Evolutionary conservation across 2,113 vertebrate species (phyloP), one percentile per base, ranked within the genome.

Genomic region (Alces alces): DNA sequence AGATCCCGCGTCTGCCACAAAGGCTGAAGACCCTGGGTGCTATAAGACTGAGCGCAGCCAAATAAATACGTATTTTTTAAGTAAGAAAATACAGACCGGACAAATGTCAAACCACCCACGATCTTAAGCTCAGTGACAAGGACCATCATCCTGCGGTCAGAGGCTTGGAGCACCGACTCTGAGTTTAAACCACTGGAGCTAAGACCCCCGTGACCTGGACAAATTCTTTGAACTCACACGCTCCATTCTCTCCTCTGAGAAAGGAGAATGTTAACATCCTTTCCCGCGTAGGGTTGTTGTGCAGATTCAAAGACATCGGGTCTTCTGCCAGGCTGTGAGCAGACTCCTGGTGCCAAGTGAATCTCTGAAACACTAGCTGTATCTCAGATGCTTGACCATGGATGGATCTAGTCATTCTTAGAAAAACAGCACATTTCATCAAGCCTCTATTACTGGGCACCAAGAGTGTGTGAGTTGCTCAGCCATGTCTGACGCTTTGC

Each of bases 1-100:
- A 76, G 36, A 43, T 76, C 27, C 43, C 7, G 0, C 27, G 0
- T 0, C 25, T 7, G 14, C 43, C 28, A 47, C 15, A 14, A 28
- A 30, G 14, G 30, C 36, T 39, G 43, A 9, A 47, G 73, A 45
- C 6, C 39, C 6, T 25, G 23, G 23, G 23, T 14, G 13, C 76
- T 0, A 0, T 1, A 60, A 61, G 12, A 15, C 70, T 39, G 73
- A 9, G 1, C 21, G 19, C 1, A 0, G 64, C n/a, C 64, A 70
- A 78, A 45, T 28, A 78, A 78, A 47, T 47, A 4, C 1, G 2
- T 5, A 27, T 78, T 45, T 78, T 60, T 16, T 43, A 27, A 50
- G 43, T 17, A 50, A 33, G 47, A 89, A 91, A 95, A 95, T 27
- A 36, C 7, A 76, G 88, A 70, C 15, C 13, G 39, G 39, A 86